Percentiles rank a stretch among this genome's conserved stretches.
Evolutionary conservation across 2,888 invertebrate species (phyloP).

Genomic region (Noctua fimbriata): DNA sequence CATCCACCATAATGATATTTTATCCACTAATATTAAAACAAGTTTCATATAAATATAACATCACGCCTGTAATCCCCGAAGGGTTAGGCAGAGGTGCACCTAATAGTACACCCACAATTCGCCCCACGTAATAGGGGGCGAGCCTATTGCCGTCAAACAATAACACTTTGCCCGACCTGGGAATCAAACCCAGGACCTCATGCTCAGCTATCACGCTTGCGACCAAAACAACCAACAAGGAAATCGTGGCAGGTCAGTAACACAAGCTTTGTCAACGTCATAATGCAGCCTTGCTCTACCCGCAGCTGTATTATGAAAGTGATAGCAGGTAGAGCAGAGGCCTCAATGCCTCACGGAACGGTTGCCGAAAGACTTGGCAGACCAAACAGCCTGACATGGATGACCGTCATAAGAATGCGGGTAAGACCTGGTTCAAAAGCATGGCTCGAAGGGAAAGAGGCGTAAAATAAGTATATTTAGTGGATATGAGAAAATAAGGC

Average conservation of each 20-base stretch:
- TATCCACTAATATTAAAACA: background rate
- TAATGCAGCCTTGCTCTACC: too few relatives aligned
- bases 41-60: background rate
- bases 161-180: too few relatives aligned
- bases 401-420: background rate
- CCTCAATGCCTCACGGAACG: background rate
- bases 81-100: too few relatives aligned
- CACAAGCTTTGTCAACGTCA: background rate
- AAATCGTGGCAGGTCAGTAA: background rate
- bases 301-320: background rate
- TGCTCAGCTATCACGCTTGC: too few relatives aligned
- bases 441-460: background rate
- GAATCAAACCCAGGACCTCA: too few relatives aligned
- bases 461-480: background rate
- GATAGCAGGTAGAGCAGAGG: background rate
- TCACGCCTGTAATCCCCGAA: too few relatives aligned
- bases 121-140: too few relatives aligned
- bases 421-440: background rate
- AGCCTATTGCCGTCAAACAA: too few relatives aligned
- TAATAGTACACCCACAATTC: too few relatives aligned
- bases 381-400: background rate
- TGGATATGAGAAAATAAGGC: background rate
- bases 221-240: too few relatives aligned
- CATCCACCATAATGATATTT: background rate
- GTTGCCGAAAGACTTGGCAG: background rate